A percentile compares a stretch with the other conserved stretches of the same genome.
Conservation (phyloP, 2,113 vertebrate species). For the Nycticorax nycticorax region DNA sequence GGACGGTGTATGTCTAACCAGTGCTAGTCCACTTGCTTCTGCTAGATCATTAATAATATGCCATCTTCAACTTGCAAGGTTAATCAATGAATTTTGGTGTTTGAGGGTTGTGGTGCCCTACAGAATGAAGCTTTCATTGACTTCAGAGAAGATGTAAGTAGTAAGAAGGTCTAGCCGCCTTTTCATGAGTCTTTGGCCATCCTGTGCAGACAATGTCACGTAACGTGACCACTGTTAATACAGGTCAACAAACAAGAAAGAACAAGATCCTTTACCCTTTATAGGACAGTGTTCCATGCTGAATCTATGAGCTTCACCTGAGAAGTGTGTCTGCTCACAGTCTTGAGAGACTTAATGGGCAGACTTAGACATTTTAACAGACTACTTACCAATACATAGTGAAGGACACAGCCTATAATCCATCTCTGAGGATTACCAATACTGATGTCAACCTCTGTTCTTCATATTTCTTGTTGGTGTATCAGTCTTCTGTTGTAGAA, state of each 20-base stretch:
- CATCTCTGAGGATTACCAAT: not conserved
- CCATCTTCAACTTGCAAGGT: not conserved
- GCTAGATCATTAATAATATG: not conserved
- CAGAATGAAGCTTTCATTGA: not conserved
- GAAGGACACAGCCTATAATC: not conserved
- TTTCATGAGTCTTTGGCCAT: not conserved
- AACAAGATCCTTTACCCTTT: not conserved
- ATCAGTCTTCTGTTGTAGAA: not conserved
- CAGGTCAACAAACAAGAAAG: not conserved
- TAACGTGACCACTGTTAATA: not conserved
- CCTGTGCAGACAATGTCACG: not conserved
- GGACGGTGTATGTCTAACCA: not conserved
- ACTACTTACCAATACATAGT: accelerated
- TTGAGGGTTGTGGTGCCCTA: not conserved
- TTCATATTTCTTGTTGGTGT: not conserved
- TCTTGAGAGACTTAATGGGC: not conserved
- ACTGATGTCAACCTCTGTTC: not conserved
- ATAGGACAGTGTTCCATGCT: not conserved
- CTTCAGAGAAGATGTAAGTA: not conserved
- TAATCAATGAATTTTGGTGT: not conserved
- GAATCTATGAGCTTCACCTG: not conserved
- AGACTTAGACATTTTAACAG: not conserved
- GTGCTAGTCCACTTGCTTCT: not conserved
- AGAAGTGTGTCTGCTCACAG: not conserved
- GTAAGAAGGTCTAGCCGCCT: not conserved